Conservation (phyloP, 2,888 invertebrate genomes). For the Acanthococcus lagerstroemiae region DNA sequence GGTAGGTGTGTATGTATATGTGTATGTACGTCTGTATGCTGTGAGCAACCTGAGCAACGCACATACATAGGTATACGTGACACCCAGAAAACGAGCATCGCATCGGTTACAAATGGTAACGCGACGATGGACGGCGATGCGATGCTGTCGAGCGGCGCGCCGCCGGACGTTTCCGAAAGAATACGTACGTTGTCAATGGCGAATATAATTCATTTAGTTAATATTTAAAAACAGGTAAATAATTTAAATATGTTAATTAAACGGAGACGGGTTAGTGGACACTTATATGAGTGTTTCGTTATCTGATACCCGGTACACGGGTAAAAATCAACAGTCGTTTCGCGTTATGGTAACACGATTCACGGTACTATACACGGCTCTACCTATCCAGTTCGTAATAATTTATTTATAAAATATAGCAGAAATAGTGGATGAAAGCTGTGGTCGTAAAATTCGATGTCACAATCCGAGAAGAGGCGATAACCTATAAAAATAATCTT, state of each 20-base stretch:
- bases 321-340: constrained; percentile 21
- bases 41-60: no score
- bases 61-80: no score
- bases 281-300: constrained; percentile 29
- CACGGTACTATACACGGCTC: background rate
- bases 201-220: constrained; percentile 25
- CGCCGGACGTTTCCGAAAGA: no score
- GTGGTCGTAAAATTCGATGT: constrained; percentile 28
- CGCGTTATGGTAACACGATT: constrained; percentile 20
- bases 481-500: constrained; percentile 13
- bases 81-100: no score
- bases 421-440: constrained; percentile 30
- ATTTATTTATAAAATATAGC: constrained; percentile 23
- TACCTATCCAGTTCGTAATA: constrained; percentile 11
- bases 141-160: no score
- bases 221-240: constrained; percentile 28
- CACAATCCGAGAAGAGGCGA: constrained; percentile 12
- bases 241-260: constrained; percentile 31
- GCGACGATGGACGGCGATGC: no score
- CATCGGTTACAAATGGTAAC: no score
- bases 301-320: constrained; percentile 24
- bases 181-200: constrained; percentile 22
- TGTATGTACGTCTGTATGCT: no score
- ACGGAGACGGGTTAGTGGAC: constrained; percentile 27
- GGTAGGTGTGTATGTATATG: no score